Evolutionary conservation across 2,113 vertebrate species (phyloP), one percentile per base, ranked within the genome.

Genomic region (Aviceda subcristata): DNA sequence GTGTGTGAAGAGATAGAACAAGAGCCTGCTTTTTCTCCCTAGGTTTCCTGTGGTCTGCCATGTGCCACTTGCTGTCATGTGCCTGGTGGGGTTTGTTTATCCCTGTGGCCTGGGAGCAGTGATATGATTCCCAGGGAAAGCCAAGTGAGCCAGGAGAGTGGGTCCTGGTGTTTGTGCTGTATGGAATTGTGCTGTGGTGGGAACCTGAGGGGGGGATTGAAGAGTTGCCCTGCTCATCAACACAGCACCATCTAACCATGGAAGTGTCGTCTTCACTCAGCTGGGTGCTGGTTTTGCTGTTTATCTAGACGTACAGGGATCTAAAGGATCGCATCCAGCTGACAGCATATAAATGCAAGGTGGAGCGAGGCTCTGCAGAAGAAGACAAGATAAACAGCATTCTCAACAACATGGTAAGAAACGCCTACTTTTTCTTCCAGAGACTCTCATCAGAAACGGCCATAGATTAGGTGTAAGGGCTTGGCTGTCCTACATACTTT

Each of bases 241-340:
- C 78, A 79, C 57, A 50, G 38, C 43, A 75, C 14, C 3, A 4
- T 24, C 19, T 92, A 69, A 14, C 32, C 8, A 27, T 86, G 38
- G 32, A 94, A 55, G 34, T 86, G 30, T 76, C 64, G 15, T 38
- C 59, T 45, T 87, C 24, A 36, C 91, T 77, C 73, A 60, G 46
- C 36, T 87, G 75, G 17, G 27, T 59, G 83, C 41, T 96, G 76
- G 21, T 97, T 95, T 97, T 95, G 64, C 32, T 94, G 18, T 95
- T 53, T 83, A 24, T 84, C 39, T 97, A 99, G 99, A 99, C 98
- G 0, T 99, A 98, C 95, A 98, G 97, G 90, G 99, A 99, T 97
- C 96, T 99, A 93, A 99, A 99, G 97, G 99, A 99, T 95, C 98
- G 99, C 5, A 98, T 99, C 94, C 98, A 98, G 97, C 93, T 99